Evolutionary conservation across 2,113 vertebrate species (phyloP).

Genomic region (Perca flavescens): DNA sequence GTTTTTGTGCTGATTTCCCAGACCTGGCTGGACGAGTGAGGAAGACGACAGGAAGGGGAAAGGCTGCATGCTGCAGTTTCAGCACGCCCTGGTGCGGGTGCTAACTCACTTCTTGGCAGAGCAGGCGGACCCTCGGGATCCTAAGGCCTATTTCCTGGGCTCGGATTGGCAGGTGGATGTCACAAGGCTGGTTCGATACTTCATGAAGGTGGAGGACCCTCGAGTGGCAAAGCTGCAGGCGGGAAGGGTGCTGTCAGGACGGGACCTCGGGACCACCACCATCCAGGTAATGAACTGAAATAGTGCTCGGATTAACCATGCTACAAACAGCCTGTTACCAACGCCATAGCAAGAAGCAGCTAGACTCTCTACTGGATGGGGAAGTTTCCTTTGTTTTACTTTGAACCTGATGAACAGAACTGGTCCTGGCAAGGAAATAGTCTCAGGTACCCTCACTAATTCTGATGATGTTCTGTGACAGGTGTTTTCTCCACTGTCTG

Average conservation of each 20-base stretch:
- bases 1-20: slow-evolving; percentile 53
- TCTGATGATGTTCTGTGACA: slow-evolving; percentile 65
- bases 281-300: slow-evolving; percentile 86
- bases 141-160: slow-evolving; percentile 87
- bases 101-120: slow-evolving; percentile 93
- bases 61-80: slow-evolving; percentile 93
- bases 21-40: slow-evolving; percentile 87
- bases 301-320: not conserved
- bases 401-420: not conserved
- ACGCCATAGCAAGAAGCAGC: not conserved
- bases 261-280: slow-evolving; percentile 91
- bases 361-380: not conserved
- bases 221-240: slow-evolving; percentile 88
- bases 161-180: slow-evolving; percentile 95
- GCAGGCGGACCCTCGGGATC: slow-evolving; percentile 80
- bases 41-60: slow-evolving; percentile 88
- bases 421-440: not conserved
- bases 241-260: slow-evolving; percentile 89
- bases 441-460: not conserved
- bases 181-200: slow-evolving; percentile 89
- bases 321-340: not conserved
- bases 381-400: not conserved
- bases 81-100: slow-evolving; percentile 90
- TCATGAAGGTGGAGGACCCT: slow-evolving; percentile 94
- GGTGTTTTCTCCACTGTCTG: slow-evolving; percentile 93